Evolutionary conservation across 35 echinoderm and acorn worm species (phyloP).

Genomic region (Eucidaris tribuloides): DNA sequence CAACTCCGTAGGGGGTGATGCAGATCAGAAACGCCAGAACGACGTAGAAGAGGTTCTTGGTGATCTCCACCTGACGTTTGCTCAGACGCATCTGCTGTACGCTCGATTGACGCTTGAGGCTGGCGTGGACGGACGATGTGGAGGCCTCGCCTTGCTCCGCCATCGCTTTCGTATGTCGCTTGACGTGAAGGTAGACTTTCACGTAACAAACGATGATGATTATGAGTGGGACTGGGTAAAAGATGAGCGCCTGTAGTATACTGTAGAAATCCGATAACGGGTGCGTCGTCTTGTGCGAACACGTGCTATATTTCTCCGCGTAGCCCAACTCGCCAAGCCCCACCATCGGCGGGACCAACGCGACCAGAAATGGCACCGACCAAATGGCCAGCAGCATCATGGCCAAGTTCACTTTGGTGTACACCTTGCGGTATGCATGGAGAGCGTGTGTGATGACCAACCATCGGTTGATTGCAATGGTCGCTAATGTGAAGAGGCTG

Average conservation of each 20-base stretch:
- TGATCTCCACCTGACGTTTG: conserved; percentile 74
- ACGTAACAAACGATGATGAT: conserved; percentile 70
- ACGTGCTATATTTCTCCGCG: conserved; percentile 72
- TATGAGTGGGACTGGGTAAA: conserved; percentile 73
- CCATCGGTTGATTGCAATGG: conserved; percentile 75
- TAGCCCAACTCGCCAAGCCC: conserved; percentile 78
- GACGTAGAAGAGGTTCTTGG: conserved; percentile 84
- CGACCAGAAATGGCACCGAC: conserved; percentile 58
- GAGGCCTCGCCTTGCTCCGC: conserved; percentile 45
- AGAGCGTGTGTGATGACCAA: conserved; percentile 50
- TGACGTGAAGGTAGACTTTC: conserved; percentile 56
- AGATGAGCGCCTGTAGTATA: conserved; percentile 44
- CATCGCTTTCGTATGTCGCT: conserved; percentile 57
- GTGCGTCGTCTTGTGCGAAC: conserved; percentile 69
- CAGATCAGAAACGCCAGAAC: conserved; percentile 76
- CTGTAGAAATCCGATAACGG: conserved; percentile 47
- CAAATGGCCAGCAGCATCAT: conserved; percentile 58
- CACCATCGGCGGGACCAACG: conserved; percentile 52
- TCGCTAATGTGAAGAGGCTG: conserved; percentile 80
- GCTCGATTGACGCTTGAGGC: conserved; percentile 12
- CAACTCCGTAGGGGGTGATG: conserved; percentile 61
- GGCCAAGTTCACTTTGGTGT: conserved; percentile 24
- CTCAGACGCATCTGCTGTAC: conserved; percentile 13
- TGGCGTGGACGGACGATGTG: conserved; percentile 31
- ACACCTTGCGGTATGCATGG: conserved; percentile 24